Base-by-base conservation (phyloP, 2,888 invertebrate species). In the Volucella inanis region DNA sequence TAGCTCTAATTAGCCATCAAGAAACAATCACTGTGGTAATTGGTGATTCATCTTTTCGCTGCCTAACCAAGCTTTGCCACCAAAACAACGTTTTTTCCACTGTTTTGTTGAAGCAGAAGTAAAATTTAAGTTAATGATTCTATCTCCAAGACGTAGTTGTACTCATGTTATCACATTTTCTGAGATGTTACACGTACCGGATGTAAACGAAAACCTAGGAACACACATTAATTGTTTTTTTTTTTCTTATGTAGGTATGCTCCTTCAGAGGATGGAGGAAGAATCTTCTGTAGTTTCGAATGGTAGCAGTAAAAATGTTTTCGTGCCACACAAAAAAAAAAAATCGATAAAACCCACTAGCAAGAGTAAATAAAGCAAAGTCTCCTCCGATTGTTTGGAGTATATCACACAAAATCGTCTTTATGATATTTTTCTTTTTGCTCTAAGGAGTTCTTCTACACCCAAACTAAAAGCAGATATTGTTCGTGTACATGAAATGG, bases 1-100 rank as follows among this genome's bases (percentile, higher is more conserved):
- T 45, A 38, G 14, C 52, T 39, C 49, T 67, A 76, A 76, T 71
- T 71, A 72, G 54, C 76, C 82, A 76, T 61, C 65, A 77, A 72
- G 71, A 67, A 71, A 67, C 71, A 61, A 70, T 80, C 70, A 68
- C 55, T 61, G 15, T 18, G 43, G 43, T 76, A 72, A 72, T 71
- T 67, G 71, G 61, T 57, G 65, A 76, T 65, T 82, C n/a, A 67
- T 61, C 54, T 71, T 61, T 18, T n/a, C n/a, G 39, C 22, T 61
- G 55, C n/a, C 43, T 52, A 59, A 18, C 67, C 31, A 50, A n/a
- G 18, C 67, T 18, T 43, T 47, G 49, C 31, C 18, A 38, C 15
- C 68, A 45, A 8, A 57, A 12, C 43, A 12, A 3, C 18, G 39
- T 2, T 31, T 15, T 43, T 3, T 1, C 14, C 49, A 9, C 54